phyloP scores from a whole-genome alignment of 1,140 invertebrate species.

The Psix sp. region DNA sequence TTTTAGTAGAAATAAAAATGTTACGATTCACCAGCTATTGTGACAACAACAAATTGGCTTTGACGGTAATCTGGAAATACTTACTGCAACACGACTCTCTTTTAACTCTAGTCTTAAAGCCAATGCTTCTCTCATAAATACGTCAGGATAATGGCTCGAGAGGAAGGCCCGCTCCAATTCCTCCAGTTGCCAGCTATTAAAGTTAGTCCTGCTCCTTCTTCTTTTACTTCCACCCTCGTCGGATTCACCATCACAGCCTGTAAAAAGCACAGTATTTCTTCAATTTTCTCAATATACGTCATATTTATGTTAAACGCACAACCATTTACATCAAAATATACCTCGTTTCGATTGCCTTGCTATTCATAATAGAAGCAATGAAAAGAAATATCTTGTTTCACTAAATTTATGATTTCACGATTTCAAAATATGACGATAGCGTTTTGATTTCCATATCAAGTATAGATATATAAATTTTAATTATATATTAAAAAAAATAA shows the following conservation, averaged over 20 bases:
- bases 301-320: slow-evolving; percentile 42
- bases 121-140: slow-evolving; percentile 98
- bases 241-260: slow-evolving; percentile 80
- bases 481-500: too few species aligned
- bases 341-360: slow-evolving; percentile 33
- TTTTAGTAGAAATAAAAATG: slow-evolving; percentile 8
- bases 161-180: slow-evolving; percentile 98
- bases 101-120: slow-evolving; percentile 97
- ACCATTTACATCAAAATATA: slow-evolving; percentile 42
- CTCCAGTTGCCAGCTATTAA: slow-evolving; percentile 99
- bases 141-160: slow-evolving; percentile 98
- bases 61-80: slow-evolving; percentile 73
- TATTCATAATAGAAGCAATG: slow-evolving; percentile 4
- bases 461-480: too few species aligned
- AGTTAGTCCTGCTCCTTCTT: slow-evolving; percentile 96
- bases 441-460: too few species aligned
- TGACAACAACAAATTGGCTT: slow-evolving; percentile 46
- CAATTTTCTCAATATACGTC: slow-evolving; percentile 51
- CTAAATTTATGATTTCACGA: slow-evolving; percentile 37
- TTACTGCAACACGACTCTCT: slow-evolving; percentile 98
- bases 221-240: slow-evolving; percentile 85
- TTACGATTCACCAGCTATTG: slow-evolving; percentile 28
- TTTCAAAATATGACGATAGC: slow-evolving; percentile 20
- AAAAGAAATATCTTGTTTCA: slow-evolving; percentile 31
- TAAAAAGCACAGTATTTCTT: slow-evolving; percentile 48